Base-by-base conservation (phyloP, 2,113 vertebrate genomes). In the Phaethon lepturus region DNA sequence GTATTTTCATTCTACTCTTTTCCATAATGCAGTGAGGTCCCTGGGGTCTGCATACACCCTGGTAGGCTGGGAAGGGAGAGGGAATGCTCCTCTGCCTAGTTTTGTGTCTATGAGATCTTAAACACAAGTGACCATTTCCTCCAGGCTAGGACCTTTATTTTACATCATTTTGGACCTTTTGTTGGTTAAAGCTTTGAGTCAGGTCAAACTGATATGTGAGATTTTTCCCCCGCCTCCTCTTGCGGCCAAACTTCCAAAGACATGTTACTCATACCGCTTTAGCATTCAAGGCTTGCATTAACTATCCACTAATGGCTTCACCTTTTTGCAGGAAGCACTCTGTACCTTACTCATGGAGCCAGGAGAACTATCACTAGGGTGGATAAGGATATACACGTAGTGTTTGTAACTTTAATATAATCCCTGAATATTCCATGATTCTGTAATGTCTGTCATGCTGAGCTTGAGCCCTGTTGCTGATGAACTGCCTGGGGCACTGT, bases 161-260 rank as follows among this genome's bases (percentile, higher is more conserved):
- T 42, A 52, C 15, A 3, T 56, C 10, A 40, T 52, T 86, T 92
- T 11, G 40, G 88, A 73, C 78, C 38, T 90, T 79, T 74, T 77
- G 11, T 60, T 79, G 56, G 35, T 60, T 86, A 53, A 86, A 93
- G 8, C 62, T 82, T 83, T 73, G 73, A 63, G 68, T 75, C 64
- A 47, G 68, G 86, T 59, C 89, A 94, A 84, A 78, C 2, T 71
- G 60, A 92, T 66, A 63, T 8, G 63, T 52, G 64, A 74, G 80
- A 35, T 60, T 47, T 16, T 9, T 9, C 6, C 10, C 23, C 52
- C 5, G 10, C 6, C 47, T 31, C 25, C 25, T 84, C 68, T 91
- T 68, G 86, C 73, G 92, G 84, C 74, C 74, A 58, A 88, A 95
- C 88, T 93, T 96, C 90, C 86, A 83, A 96, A 90, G 90, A 16